Evolutionary conservation across 2,797 vertebrate genomes (phyloP), one percentile per base, ranked within the genome.

Genomic region (Hypotaenidia philippensis): DNA sequence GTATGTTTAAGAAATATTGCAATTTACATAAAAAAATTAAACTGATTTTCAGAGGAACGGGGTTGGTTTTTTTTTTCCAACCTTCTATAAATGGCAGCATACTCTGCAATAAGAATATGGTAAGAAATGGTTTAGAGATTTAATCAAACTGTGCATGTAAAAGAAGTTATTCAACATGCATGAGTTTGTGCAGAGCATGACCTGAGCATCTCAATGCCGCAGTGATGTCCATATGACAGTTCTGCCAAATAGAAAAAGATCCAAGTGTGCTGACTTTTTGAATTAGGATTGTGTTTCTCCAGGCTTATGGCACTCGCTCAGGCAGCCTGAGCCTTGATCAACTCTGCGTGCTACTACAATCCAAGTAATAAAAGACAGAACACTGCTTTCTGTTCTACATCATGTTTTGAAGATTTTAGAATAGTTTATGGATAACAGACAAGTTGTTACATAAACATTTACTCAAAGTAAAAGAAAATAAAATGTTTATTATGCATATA

Each of bases 301-400:
- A 49, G 32, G 77, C 68, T 82, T 68, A 29, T 36, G 40, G 74
- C 81, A 69, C 66, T 49, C 72, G n/a, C 31, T 92, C 34, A 65
- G 81, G 72, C 29, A 88, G 76, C 27, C 45, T 68, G n/a, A 59
- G 59, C 87, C 80, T 88, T 94, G 56, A 89, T 87, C 66, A 94
- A 55, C 29, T 47, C 78, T 60, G n/a, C 17, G 14, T 36, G 59
- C 44, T 93, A 56, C 55, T 49, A 50, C 36, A 90, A 92, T 59
- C 49, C 63, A 90, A 89, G 50, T 26, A 93, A 90, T 56, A 85
- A 91, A 83, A 69, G 38, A 92, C 7, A 83, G 47, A 93, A 53
- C 18, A 36, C 34, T 72, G 69, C 41, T 83, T 66, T 84, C 74
- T 80, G 31, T 82, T 83, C 63, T 61, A 59, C 29, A 41, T 26